Evolutionary conservation across 2,113 vertebrate species (phyloP).

Genomic region (Hirundichthys speculiger): DNA sequence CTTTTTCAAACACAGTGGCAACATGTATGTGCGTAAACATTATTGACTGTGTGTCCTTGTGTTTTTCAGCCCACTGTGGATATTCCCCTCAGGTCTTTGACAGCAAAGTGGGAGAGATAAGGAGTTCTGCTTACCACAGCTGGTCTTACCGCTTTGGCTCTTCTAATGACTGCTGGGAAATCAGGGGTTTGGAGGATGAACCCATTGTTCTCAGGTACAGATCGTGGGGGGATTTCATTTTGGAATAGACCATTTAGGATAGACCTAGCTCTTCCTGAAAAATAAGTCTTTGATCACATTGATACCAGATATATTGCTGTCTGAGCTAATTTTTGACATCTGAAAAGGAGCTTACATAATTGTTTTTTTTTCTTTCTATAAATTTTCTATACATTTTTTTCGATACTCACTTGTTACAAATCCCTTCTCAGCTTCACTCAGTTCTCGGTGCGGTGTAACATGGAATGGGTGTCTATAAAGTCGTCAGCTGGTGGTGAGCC

Average conservation of each 20-base stretch:
- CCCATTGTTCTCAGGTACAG: slow-evolving; percentile 80
- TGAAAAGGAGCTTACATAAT: background rate
- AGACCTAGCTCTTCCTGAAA: no score
- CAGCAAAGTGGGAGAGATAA: slow-evolving; percentile 73
- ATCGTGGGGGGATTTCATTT: background rate
- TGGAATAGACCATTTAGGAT: no score
- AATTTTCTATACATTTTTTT: background rate
- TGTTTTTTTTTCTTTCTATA: background rate
- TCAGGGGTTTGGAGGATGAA: slow-evolving; percentile 67
- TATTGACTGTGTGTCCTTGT: no score
- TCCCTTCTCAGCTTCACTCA: slow-evolving; percentile 73
- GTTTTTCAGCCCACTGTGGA: slow-evolving; percentile 69
- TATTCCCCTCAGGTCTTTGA: slow-evolving; percentile 67
- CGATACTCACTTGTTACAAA: background rate
- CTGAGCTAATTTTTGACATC: background rate
- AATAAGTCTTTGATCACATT: no score
- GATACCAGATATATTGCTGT: no score
- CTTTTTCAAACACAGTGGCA: background rate
- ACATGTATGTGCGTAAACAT: no score
- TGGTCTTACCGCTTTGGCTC: slow-evolving; percentile 69
- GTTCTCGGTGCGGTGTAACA: slow-evolving; percentile 72
- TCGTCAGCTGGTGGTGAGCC: slow-evolving; percentile 61
- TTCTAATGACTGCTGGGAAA: slow-evolving; percentile 78
- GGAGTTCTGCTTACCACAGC: slow-evolving; percentile 69
- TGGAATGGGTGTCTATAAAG: slow-evolving; percentile 76